phyloP scores from a whole-genome alignment of 2,113 vertebrate genomes.

The Eclectus roratus region DNA sequence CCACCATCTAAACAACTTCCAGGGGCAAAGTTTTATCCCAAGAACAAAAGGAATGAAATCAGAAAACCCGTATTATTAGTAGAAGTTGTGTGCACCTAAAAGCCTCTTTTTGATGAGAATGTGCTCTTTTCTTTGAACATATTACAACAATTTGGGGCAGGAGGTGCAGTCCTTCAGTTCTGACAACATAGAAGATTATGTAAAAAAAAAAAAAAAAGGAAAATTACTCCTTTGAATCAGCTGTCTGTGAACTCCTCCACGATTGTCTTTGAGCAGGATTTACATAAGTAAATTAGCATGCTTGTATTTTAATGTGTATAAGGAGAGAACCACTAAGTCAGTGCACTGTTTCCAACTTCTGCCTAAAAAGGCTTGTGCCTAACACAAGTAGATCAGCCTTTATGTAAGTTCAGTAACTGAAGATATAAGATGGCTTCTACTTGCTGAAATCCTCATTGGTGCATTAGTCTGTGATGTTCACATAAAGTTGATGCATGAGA shows the following conservation, averaged over 20 bases:
- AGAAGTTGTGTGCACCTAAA: conserved; percentile 3
- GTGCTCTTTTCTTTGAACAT: conserved; percentile 34
- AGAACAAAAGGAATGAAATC: neutral
- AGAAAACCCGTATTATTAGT: neutral
- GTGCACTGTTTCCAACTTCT: neutral
- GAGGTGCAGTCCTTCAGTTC: neutral
- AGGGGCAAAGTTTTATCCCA: neutral
- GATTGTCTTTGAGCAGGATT: conserved; percentile 13
- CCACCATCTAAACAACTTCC: neutral
- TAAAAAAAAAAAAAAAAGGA: conserved; percentile 22
- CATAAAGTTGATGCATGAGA: neutral
- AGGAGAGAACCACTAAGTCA: neutral
- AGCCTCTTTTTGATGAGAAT: conserved; percentile 28
- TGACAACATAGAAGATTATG: conserved; percentile 19
- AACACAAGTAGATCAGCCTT: neutral
- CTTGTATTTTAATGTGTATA: neutral
- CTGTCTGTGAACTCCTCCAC: conserved; percentile 20
- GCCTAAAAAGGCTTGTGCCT: neutral
- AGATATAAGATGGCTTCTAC: neutral
- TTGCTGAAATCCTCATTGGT: neutral
- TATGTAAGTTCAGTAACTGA: neutral
- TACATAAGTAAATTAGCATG: neutral
- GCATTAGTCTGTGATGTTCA: neutral
- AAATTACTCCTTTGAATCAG: conserved; percentile 20
- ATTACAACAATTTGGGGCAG: conserved; percentile 18